phyloP scores from a whole-genome alignment of 2,113 vertebrate genomes.

The Notechis scutatus region DNA sequence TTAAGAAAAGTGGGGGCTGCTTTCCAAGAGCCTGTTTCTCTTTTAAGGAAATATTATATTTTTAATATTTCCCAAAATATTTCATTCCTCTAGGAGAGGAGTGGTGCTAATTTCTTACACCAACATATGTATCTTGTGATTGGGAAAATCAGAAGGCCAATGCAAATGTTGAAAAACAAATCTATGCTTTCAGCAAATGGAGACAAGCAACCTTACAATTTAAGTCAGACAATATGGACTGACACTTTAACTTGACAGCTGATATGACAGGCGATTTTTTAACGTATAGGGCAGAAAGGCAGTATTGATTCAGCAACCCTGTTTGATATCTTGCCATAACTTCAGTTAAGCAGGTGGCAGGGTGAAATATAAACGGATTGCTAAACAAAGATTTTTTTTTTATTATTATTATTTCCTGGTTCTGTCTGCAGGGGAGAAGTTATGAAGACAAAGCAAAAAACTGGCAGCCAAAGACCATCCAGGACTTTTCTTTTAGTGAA shows the following conservation, averaged over 20 bases:
- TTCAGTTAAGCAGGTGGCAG: slow-evolving; percentile 67
- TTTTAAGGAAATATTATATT: no score
- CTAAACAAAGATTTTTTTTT: slow-evolving; percentile 69
- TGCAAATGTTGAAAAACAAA: neutral
- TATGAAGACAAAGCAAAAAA: slow-evolving; percentile 64
- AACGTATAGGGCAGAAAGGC: slow-evolving; percentile 30
- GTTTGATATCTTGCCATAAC: slow-evolving; percentile 57
- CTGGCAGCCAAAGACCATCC: slow-evolving; percentile 57
- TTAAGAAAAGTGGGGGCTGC: no score
- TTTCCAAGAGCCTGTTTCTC: no score
- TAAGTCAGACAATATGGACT: neutral
- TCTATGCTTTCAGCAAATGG: neutral
- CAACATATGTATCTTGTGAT: neutral
- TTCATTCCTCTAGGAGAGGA: no score
- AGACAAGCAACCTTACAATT: neutral
- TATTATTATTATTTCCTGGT: slow-evolving; percentile 61
- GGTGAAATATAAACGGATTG: slow-evolving; percentile 59
- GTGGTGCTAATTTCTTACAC: no score
- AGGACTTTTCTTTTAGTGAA: slow-evolving; percentile 58
- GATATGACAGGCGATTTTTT: neutral
- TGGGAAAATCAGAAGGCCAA: rapidly evolving
- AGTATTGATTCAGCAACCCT: slow-evolving; percentile 18
- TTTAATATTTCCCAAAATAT: no score
- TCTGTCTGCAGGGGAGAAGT: slow-evolving; percentile 65
- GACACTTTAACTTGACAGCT: slow-evolving; percentile 14